Percentiles rank a stretch among this genome's conserved stretches.
Evolutionary conservation across 2,888 invertebrate species (phyloP).

Genomic region (Synanthedon tipuliformis): DNA sequence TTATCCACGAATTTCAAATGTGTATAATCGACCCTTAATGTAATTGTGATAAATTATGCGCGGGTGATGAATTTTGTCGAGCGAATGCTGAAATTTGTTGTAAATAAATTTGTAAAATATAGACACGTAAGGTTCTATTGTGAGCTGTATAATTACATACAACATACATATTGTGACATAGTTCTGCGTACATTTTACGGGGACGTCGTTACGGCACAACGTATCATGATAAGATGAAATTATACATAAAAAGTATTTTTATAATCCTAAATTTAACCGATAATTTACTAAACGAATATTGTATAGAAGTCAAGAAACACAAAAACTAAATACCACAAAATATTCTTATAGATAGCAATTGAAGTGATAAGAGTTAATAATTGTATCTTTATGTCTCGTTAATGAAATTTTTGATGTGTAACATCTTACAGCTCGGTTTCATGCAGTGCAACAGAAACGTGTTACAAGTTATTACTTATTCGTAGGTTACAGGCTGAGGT

Average conservation of each 20-base stretch:
- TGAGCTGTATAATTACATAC: slow-evolving; percentile 24
- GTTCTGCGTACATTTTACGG: slow-evolving; percentile 38
- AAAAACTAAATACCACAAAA: background rate
- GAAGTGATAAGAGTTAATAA: too few species aligned
- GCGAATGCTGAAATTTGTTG: slow-evolving; percentile 32
- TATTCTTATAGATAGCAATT: background rate
- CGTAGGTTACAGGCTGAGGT: too few species aligned
- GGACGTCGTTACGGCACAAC: slow-evolving; percentile 21
- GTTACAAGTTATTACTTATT: too few species aligned
- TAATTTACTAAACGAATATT: background rate
- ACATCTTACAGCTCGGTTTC: too few species aligned
- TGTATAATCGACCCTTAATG: background rate
- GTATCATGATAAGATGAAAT: slow-evolving; percentile 2
- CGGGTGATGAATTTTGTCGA: slow-evolving; percentile 27
- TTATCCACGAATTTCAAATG: slow-evolving; percentile 4
- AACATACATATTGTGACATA: slow-evolving; percentile 26
- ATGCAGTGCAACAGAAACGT: too few species aligned
- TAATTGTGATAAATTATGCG: slow-evolving; percentile 30
- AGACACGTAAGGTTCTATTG: slow-evolving; percentile 26
- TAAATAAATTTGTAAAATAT: slow-evolving; percentile 58
- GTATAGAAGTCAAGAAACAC: background rate
- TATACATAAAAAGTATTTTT: slow-evolving; percentile 10
- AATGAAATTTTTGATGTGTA: too few species aligned
- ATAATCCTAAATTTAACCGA: slow-evolving; percentile 1
- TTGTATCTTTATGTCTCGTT: background rate